Percentiles rank a stretch among this genome's conserved stretches.
Evolutionary conservation across 2,113 vertebrate species (phyloP).

Genomic region (Pristiophorus japonicus): DNA sequence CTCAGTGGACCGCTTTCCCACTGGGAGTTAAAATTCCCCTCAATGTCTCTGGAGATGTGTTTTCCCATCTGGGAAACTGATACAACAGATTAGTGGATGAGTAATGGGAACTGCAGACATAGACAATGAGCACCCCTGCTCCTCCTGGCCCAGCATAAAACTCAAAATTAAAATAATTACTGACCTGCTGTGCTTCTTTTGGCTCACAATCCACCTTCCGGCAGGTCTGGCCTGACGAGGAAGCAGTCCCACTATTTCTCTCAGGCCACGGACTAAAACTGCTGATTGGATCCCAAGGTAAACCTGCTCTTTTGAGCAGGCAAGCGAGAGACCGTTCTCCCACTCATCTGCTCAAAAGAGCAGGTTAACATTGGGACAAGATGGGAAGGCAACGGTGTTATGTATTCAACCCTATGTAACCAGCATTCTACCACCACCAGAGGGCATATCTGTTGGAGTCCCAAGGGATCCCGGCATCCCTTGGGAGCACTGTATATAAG

Average conservation of each 20-base stretch:
- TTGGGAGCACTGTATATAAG: no score
- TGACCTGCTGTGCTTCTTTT: background rate
- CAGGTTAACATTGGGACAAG: background rate
- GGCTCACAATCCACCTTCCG: background rate
- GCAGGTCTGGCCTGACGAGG: background rate
- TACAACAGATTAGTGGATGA: background rate
- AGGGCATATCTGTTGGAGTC: no score
- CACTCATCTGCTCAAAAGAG: no score
- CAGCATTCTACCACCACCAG: no score
- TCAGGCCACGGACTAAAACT: background rate
- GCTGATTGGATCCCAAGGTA: background rate
- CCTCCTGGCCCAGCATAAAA: no score
- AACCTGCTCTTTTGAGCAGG: background rate
- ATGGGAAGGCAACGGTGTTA: background rate
- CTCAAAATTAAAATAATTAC: background rate
- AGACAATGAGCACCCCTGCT: background rate
- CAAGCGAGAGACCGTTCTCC: background rate
- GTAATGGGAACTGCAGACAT: background rate
- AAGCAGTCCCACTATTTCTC: background rate
- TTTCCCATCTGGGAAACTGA: no score
- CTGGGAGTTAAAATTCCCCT: background rate
- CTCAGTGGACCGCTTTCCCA: background rate
- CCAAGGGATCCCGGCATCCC: no score
- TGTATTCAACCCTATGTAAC: no score
- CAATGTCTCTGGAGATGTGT: background rate